These are phyloP conservation scores for Neoseiulus cucumeris DNA, from an alignment of 1,140 invertebrate genomes.

Conservation along the genomic window DNA sequence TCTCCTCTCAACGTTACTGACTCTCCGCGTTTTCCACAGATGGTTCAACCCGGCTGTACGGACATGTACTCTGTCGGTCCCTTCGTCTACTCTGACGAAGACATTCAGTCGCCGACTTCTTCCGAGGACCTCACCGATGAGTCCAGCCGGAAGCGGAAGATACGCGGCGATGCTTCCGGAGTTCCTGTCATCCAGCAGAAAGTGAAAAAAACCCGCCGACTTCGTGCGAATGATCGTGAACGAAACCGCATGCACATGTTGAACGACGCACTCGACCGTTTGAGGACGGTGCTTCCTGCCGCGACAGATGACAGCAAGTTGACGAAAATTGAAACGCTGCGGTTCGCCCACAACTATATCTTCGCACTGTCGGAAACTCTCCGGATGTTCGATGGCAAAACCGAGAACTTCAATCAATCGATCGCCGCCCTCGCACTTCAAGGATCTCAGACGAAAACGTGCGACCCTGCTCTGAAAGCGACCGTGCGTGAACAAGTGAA, in stretches of 20 bases:
- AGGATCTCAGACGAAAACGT: background rate
- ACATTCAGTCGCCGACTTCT: background rate
- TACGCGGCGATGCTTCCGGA: background rate
- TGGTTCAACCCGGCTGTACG: conserved; percentile 1
- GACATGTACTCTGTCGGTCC: background rate
- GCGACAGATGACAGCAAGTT: conserved; percentile 83
- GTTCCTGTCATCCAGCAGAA: background rate
- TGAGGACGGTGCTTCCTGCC: conserved; percentile 61
- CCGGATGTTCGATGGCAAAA: conserved; percentile 6
- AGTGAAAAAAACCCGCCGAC: conserved; percentile 56
- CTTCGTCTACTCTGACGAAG: background rate
- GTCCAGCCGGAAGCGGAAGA: background rate
- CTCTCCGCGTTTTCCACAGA: background rate
- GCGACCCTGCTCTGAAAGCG: background rate
- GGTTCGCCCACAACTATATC: conserved; percentile 89
- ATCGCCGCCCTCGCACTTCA: background rate
- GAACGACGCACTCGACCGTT: conserved; percentile 73
- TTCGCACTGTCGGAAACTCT: conserved; percentile 67
- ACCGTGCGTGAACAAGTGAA: conserved; percentile 4
- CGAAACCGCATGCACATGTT: conserved; percentile 88
- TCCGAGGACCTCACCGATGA: conserved; percentile 3
- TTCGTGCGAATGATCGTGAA: conserved; percentile 89
- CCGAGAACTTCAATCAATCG: background rate
- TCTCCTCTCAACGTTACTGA: background rate
- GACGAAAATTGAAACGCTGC: conserved; percentile 88